Evolutionary conservation across 35 echinoderm and acorn worm species (phyloP), one percentile per base, ranked within the genome.

Genomic region (Amphiura filiformis): DNA sequence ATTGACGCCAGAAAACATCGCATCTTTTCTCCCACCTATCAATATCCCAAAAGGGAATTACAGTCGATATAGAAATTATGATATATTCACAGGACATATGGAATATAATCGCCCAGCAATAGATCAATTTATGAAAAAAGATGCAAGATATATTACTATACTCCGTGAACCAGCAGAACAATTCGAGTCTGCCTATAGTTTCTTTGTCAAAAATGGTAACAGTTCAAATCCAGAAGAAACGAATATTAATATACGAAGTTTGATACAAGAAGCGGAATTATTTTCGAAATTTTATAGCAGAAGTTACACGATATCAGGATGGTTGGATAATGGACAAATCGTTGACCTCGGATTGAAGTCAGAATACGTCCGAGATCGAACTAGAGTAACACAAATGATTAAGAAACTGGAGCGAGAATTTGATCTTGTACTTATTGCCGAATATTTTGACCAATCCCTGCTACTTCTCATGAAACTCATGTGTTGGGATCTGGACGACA

Each of bases 371-470:
- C 17, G 26, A 18, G 12, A 39, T 44, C 12, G 26, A 39, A 39
- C 13, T 42, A 23, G 23, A 41, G 23, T 47, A 9, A 17, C 4
- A 47, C 41, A 47, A 47, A 47, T 47, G 41, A 87, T 89, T 22
- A 31, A 76, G 47, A 65, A 37, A 57, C 34, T 89, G 0, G 79
- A 81, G 23, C 20, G 56, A 37, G 80, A 83, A 20, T 75, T 89
- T 0, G 78, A 81, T 32, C 61, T 89, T 32, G 88, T 89, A 22
- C 57, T 89, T 0, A 75, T 89, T 0, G 76, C 79, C 17, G 88
- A 89, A 31, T 89, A 89, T 22, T 82, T 82, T 20, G 80, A 89
- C 28, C 79, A 89, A 89, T 89, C 88, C 0, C 57, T 89, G 13
- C 36, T 89, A 22, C 38, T 89, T 20, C 37, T 89, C n/a, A 82